Evolutionary conservation across 2,113 vertebrate genomes (phyloP).

Genomic region (Cynoglossus semilaevis): DNA sequence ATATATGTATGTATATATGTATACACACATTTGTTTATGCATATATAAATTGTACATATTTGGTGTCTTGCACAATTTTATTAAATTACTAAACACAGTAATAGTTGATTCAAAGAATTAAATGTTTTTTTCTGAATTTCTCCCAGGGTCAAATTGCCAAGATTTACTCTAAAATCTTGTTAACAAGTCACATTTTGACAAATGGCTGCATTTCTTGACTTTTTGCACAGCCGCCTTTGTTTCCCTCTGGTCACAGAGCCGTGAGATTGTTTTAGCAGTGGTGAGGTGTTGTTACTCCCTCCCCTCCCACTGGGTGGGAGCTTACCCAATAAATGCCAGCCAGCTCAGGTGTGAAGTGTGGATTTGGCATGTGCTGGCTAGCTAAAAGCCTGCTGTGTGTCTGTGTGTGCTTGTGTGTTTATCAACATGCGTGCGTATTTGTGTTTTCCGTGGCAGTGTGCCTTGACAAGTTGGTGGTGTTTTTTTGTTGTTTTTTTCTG

Average conservation of each 20-base stretch:
- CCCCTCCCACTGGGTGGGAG: constrained; percentile 46
- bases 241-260: constrained; percentile 42
- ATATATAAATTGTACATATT: too few species aligned
- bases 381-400: constrained; percentile 53
- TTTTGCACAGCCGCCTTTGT: constrained; percentile 44
- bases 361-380: constrained; percentile 60
- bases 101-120: too few species aligned
- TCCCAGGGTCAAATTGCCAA: neutral
- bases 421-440: constrained; percentile 21
- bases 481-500: constrained; percentile 9
- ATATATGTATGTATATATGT: too few species aligned
- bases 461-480: constrained; percentile 43
- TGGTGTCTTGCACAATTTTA: too few species aligned
- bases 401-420: constrained; percentile 30
- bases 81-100: too few species aligned
- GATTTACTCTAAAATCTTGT: constrained; percentile 16
- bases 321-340: constrained; percentile 62
- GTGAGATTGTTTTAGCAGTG: constrained; percentile 58
- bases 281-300: constrained; percentile 60
- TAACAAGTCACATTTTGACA: constrained; percentile 33
- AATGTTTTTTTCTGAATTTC: too few species aligned
- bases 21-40: too few species aligned
- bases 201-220: constrained; percentile 30
- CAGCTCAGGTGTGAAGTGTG: constrained; percentile 71
- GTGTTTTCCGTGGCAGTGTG: constrained; percentile 30